Conservation (phyloP, 2,113 vertebrate genomes). For the Notothenia rossii region DNA sequence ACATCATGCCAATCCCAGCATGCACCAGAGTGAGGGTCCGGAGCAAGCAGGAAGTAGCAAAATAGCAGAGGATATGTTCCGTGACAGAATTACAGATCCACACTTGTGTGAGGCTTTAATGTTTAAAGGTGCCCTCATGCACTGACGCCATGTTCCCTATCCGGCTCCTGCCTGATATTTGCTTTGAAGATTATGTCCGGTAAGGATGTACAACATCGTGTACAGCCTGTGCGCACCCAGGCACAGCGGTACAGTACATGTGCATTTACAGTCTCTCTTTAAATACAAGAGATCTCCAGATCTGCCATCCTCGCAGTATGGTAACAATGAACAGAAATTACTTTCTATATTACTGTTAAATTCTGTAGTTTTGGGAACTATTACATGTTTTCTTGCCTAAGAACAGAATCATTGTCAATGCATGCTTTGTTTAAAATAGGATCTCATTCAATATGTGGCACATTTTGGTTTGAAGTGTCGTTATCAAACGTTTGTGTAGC, state of each 20-base stretch:
- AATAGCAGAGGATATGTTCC: conserved; percentile 64
- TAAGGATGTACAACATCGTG: conserved; percentile 48
- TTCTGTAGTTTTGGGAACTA: too few relatives aligned
- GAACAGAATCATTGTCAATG: too few relatives aligned
- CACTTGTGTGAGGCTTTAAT: conserved; percentile 56
- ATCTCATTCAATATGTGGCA: background rate
- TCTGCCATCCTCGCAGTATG: background rate
- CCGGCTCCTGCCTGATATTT: conserved; percentile 61
- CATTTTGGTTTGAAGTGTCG: background rate
- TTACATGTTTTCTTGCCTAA: too few relatives aligned
- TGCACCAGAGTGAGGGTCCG: conserved; percentile 36
- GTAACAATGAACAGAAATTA: background rate
- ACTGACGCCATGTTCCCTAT: conserved; percentile 56
- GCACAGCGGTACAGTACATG: background rate
- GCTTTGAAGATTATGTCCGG: conserved; percentile 68
- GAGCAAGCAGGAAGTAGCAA: conserved; percentile 36
- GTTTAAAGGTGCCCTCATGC: conserved; percentile 69
- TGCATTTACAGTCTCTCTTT: background rate
- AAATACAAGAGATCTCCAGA: background rate
- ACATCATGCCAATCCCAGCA: conserved; percentile 53
- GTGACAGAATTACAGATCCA: conserved; percentile 70
- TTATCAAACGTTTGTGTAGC: background rate
- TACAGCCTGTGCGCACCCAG: conserved; percentile 3
- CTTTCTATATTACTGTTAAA: background rate
- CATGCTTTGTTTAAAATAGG: too few relatives aligned